Evolutionary conservation across 2,113 vertebrate species (phyloP).

Genomic region (Bettongia penicillata): DNA sequence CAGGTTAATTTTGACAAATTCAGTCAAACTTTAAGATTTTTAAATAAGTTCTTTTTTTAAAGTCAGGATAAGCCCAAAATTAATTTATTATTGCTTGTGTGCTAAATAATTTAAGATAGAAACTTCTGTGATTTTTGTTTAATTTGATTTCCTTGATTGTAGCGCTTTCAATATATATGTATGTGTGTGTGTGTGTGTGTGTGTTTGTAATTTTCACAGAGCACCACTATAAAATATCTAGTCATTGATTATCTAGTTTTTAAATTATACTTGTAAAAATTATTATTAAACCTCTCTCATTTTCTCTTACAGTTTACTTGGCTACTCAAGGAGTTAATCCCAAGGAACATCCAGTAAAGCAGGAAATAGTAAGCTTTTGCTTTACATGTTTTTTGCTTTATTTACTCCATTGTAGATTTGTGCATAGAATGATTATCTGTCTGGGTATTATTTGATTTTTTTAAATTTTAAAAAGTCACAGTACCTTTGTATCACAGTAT

Average conservation of each 20-base stretch:
- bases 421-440: neutral
- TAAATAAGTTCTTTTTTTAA: slow-evolving; percentile 54
- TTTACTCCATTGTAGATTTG: neutral
- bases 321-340: slow-evolving; percentile 95
- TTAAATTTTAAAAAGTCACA: slow-evolving; percentile 4
- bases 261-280: neutral
- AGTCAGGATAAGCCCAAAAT: slow-evolving; percentile 30
- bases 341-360: slow-evolving; percentile 97
- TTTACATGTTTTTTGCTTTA: slow-evolving; percentile 35
- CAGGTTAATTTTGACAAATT: slow-evolving; percentile 41
- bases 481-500: slow-evolving; percentile 58
- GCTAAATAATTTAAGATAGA: slow-evolving; percentile 59
- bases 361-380: slow-evolving; percentile 91
- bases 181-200: too few species aligned
- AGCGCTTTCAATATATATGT: slow-evolving; percentile 36
- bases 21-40: slow-evolving; percentile 23
- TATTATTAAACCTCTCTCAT: neutral
- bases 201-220: neutral
- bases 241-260: neutral
- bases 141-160: slow-evolving; percentile 50
- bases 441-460: slow-evolving; percentile 51
- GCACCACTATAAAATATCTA: neutral
- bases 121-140: slow-evolving; percentile 23
- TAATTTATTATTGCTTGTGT: slow-evolving; percentile 35
- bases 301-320: slow-evolving; percentile 90